Evolutionary conservation across 53 echinoderm and acorn worm genomes (phyloP).

Genomic region (Zoroaster sp.): DNA sequence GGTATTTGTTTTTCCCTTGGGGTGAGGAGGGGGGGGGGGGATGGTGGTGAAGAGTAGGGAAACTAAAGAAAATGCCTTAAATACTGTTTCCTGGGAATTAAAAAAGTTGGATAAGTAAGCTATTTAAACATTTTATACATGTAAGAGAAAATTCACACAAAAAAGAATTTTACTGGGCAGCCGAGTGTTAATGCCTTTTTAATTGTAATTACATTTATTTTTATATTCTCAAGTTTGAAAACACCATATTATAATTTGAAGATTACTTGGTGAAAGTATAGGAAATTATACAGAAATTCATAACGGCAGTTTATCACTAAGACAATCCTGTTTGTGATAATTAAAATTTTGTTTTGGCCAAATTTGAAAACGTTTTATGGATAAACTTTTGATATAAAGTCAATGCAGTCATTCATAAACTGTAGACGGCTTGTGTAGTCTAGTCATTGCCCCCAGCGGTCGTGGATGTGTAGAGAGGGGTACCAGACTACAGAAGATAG

Average conservation of each 20-base stretch:
- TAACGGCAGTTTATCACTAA: too few relatives aligned
- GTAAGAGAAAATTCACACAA: background rate
- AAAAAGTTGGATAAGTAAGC: background rate
- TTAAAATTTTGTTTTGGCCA: background rate
- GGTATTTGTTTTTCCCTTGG: too few relatives aligned
- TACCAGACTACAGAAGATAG: background rate
- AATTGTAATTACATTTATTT: slow-evolving; percentile 46
- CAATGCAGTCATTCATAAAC: too few relatives aligned
- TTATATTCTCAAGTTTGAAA: slow-evolving; percentile 1
- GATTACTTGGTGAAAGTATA: background rate
- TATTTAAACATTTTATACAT: slow-evolving; percentile 3
- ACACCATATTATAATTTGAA: background rate
- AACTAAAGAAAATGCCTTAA: too few relatives aligned
- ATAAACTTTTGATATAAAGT: background rate
- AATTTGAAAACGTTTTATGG: background rate
- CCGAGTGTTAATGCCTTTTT: background rate
- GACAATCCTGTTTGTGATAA: background rate
- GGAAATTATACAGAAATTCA: too few relatives aligned
- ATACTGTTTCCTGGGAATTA: background rate
- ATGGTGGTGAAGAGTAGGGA: too few relatives aligned
- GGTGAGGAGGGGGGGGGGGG: too few relatives aligned
- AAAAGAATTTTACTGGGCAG: background rate
- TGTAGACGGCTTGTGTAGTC: too few relatives aligned
- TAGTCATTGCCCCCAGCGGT: background rate
- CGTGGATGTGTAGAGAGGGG: background rate